phyloP scores from a whole-genome alignment of 2,113 vertebrate species.

The Oncorhynchus mykiss region DNA sequence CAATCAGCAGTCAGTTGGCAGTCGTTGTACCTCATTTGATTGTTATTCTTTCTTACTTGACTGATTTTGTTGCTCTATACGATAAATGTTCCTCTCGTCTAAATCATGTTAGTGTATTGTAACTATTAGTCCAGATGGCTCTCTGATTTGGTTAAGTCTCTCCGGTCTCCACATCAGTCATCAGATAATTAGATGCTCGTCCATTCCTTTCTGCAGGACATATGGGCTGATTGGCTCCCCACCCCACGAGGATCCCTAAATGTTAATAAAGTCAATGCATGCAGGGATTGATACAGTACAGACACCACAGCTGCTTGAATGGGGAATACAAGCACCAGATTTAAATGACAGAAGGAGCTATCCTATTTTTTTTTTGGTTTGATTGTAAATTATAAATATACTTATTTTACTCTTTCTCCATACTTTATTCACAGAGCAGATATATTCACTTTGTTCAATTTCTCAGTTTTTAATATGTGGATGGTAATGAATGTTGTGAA shows the following conservation, averaged over 20 bases:
- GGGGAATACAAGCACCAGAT: neutral
- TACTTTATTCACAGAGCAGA: slow-evolving; percentile 13
- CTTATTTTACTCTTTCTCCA: slow-evolving; percentile 29
- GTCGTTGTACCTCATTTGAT: neutral
- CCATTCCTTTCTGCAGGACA: neutral
- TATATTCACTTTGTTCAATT: neutral
- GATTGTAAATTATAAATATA: slow-evolving; percentile 52
- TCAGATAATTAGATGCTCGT: neutral
- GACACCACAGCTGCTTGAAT: neutral
- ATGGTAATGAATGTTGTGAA: no score
- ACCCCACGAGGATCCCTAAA: neutral
- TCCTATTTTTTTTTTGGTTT: slow-evolving; percentile 36
- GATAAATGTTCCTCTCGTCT: neutral
- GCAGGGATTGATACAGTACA: neutral
- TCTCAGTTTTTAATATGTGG: neutral
- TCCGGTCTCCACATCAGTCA: neutral
- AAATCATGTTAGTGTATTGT: neutral
- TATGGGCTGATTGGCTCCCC: neutral
- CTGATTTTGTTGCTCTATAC: neutral
- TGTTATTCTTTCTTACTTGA: neutral
- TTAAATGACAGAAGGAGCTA: neutral
- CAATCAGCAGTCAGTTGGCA: neutral
- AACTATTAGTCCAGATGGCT: slow-evolving; percentile 3
- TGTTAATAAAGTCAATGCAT: neutral
- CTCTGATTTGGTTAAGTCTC: neutral